phyloP scores from a whole-genome alignment of 2,888 invertebrate species.

The Pandemis cinnamomeana region DNA sequence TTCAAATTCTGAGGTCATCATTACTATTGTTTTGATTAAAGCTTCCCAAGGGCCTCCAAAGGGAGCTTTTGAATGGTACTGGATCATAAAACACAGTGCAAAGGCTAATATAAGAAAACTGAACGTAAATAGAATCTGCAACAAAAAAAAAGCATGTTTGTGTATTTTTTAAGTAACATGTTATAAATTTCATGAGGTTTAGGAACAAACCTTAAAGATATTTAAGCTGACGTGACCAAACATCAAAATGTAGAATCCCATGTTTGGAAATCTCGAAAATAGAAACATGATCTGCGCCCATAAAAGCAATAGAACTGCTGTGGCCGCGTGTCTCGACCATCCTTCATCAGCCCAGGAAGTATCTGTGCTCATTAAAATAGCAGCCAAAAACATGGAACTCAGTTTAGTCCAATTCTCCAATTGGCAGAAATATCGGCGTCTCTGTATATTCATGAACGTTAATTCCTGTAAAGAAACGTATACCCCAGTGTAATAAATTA shows the following conservation, averaged over 20 bases:
- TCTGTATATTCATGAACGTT: conserved; percentile 17
- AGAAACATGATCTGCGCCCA: conserved; percentile 68
- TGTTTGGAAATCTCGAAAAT: conserved; percentile 61
- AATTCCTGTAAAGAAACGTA: conserved; percentile 17
- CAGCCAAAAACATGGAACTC: conserved; percentile 20
- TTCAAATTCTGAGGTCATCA: conserved; percentile 70
- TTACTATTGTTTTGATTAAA: conserved; percentile 65
- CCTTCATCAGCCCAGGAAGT: conserved; percentile 33
- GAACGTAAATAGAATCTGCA: conserved; percentile 55
- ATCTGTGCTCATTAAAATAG: conserved; percentile 15
- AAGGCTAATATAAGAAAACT: conserved; percentile 64
- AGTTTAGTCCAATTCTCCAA: conserved; percentile 28
- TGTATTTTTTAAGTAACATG: neutral
- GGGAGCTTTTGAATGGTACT: conserved; percentile 55
- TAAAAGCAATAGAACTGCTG: conserved; percentile 61
- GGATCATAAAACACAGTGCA: conserved; percentile 62
- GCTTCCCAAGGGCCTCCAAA: conserved; percentile 59
- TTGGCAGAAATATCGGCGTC: conserved; percentile 1
- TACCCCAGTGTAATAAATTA: neutral
- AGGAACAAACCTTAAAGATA: conserved; percentile 51
- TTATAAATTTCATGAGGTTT: neutral
- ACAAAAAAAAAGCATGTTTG: conserved; percentile 27
- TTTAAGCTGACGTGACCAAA: conserved; percentile 64
- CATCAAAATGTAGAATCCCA: conserved; percentile 69
- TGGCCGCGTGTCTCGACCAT: conserved; percentile 57